phyloP scores from a whole-genome alignment of 1,140 invertebrate species.

The Piezodorus guildinii region DNA sequence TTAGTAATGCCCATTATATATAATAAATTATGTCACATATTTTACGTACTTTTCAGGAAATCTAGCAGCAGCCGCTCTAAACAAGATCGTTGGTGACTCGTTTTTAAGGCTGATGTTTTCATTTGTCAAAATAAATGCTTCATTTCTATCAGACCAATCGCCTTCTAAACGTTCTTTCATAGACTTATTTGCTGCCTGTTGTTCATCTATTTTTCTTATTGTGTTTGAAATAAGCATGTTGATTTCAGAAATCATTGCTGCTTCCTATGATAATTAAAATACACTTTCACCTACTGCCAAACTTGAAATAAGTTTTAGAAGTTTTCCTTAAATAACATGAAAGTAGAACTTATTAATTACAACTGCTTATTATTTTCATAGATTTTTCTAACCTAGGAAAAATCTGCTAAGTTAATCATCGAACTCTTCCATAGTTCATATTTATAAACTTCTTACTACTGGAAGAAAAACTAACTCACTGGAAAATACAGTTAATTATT shows the following conservation, averaged over 20 bases:
- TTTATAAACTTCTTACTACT: too few species aligned
- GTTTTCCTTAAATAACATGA: too few species aligned
- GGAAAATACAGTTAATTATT: too few species aligned
- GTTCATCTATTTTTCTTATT: slow-evolving; percentile 54
- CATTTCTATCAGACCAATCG: slow-evolving; percentile 81
- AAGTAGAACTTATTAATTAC: too few species aligned
- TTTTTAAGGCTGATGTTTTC: slow-evolving; percentile 49
- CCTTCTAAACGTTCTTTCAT: slow-evolving; percentile 67
- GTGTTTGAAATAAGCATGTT: slow-evolving; percentile 43
- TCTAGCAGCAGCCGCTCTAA: slow-evolving; percentile 54
- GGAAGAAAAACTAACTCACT: too few species aligned
- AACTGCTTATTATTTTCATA: too few species aligned
- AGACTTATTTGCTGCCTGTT: slow-evolving; percentile 60
- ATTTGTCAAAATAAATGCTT: slow-evolving; percentile 63
- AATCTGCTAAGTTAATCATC: too few species aligned
- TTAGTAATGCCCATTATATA: too few species aligned
- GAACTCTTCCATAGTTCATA: too few species aligned
- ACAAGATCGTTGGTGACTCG: slow-evolving; percentile 49
- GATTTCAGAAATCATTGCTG: slow-evolving; percentile 53
- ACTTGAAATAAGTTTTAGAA: too few species aligned
- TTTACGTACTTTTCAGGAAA: slow-evolving; percentile 48
- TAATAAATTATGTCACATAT: background rate
- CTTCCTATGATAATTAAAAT: slow-evolving; percentile 39
- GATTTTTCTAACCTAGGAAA: too few species aligned
- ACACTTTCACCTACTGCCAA: too few species aligned